phyloP scores from a whole-genome alignment of 1,140 invertebrate genomes.

The Drepana arcuata region DNA sequence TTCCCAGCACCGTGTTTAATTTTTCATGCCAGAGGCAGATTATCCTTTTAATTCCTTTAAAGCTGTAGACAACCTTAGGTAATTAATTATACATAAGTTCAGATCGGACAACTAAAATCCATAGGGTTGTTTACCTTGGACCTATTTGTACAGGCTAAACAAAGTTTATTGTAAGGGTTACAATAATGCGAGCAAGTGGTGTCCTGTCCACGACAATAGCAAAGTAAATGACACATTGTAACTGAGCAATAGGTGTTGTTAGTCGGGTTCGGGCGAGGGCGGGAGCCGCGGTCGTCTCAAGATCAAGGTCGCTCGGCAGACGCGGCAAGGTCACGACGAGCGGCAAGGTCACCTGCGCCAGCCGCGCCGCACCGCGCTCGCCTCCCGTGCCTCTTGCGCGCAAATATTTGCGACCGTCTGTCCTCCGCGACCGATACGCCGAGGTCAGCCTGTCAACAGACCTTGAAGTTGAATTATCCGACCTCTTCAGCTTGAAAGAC shows the following conservation, averaged over 20 bases:
- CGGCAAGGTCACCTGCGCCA: slow-evolving; percentile 18
- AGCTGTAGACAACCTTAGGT: no score
- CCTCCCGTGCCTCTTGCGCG: slow-evolving; percentile 30
- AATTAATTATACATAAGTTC: no score
- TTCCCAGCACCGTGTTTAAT: no score
- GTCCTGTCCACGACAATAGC: no score
- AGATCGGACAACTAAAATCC: no score
- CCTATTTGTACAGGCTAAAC: no score
- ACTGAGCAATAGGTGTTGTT: slow-evolving; percentile 38
- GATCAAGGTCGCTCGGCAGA: slow-evolving; percentile 65
- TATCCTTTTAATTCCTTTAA: no score
- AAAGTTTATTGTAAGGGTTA: no score
- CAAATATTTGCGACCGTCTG: slow-evolving; percentile 69
- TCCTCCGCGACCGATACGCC: slow-evolving; percentile 68
- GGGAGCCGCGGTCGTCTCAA: slow-evolving; percentile 64
- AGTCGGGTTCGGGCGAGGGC: slow-evolving; percentile 32
- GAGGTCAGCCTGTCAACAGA: slow-evolving; percentile 62
- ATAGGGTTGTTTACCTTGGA: no score
- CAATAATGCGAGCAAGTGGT: no score
- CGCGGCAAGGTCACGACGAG: slow-evolving; percentile 59
- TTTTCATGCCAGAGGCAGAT: no score
- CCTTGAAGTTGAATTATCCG: slow-evolving; percentile 64
- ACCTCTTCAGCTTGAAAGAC: slow-evolving; percentile 49
- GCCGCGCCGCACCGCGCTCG: slow-evolving; percentile 15
- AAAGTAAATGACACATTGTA: no score